Evolutionary conservation across 2,797 vertebrate genomes (phyloP).

Genomic region (Cuculus canorus): DNA sequence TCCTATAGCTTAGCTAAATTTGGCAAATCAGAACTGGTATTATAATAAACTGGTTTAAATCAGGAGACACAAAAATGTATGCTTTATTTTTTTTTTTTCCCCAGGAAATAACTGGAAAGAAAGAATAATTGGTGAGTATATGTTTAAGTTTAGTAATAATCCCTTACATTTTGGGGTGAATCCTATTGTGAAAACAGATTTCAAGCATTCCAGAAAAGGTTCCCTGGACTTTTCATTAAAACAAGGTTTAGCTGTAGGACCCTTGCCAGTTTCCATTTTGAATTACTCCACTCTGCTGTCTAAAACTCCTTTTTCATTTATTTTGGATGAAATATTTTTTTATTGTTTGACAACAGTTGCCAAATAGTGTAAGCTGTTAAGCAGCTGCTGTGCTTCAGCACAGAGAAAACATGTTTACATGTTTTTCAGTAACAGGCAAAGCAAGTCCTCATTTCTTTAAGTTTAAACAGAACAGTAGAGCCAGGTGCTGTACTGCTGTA

Average conservation of each 20-base stretch:
- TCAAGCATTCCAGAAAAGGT: neutral
- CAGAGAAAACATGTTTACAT: neutral
- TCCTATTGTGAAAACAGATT: neutral
- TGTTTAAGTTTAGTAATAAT: neutral
- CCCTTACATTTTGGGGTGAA: neutral
- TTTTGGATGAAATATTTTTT: neutral
- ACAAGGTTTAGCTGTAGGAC: neutral
- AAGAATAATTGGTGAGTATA: conserved; percentile 9
- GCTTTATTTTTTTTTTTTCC: neutral
- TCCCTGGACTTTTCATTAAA: neutral
- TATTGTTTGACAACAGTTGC: neutral
- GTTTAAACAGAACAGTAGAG: neutral
- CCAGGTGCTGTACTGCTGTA: neutral
- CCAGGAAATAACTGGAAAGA: neutral
- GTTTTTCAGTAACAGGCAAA: neutral
- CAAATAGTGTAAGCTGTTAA: conserved; percentile 12
- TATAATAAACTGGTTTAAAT: neutral
- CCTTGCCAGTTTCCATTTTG: neutral
- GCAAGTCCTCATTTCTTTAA: neutral
- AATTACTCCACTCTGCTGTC: neutral
- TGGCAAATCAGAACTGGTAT: neutral
- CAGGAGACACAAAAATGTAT: neutral
- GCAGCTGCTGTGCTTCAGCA: neutral
- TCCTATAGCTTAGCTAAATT: neutral
- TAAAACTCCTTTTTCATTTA: neutral